A percentile compares a stretch with the other conserved stretches of the same genome.
These are phyloP conservation scores for Dryadula phaetusa DNA, from an alignment of 2,888 invertebrate genomes.

Conservation along the genomic window DNA sequence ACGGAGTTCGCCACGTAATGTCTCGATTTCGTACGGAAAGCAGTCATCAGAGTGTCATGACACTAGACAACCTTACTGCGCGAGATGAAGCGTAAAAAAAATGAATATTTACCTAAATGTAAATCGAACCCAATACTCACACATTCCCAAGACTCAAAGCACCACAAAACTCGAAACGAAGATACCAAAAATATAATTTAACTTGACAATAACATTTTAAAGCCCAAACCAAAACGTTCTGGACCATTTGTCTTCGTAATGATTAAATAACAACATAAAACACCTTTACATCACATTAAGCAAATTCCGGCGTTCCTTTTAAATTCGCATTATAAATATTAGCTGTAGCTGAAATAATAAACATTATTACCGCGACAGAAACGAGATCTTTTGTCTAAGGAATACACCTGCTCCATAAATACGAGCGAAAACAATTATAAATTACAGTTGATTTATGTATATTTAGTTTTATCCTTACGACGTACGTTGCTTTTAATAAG, in stretches of 20 bases:
- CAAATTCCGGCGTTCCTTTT: conserved; percentile 25
- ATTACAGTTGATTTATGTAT: conserved; percentile 20
- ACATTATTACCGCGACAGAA: conserved; percentile 49
- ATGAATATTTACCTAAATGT: too few species aligned
- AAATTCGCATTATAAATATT: conserved; percentile 47
- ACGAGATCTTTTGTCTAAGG: conserved; percentile 48
- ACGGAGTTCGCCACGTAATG: too few species aligned
- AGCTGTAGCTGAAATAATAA: conserved; percentile 49
- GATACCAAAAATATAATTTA: background rate
- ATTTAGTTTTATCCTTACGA: background rate
- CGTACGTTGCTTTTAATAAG: too few species aligned
- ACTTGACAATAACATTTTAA: background rate
- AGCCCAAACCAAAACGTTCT: conserved; percentile 6
- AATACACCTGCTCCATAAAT: conserved; percentile 46
- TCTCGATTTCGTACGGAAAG: too few species aligned
- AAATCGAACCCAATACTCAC: too few species aligned
- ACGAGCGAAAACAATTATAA: conserved; percentile 25
- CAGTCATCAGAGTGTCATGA: too few species aligned
- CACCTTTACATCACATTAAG: conserved; percentile 30
- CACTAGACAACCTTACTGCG: too few species aligned
- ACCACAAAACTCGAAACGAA: background rate
- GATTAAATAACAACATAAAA: conserved; percentile 20
- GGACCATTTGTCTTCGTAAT: conserved; percentile 19
- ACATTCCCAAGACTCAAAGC: too few species aligned
- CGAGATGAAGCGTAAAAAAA: too few species aligned